Base-by-base conservation (phyloP, 2,888 invertebrate species). In the Conchocele bisecta region DNA sequence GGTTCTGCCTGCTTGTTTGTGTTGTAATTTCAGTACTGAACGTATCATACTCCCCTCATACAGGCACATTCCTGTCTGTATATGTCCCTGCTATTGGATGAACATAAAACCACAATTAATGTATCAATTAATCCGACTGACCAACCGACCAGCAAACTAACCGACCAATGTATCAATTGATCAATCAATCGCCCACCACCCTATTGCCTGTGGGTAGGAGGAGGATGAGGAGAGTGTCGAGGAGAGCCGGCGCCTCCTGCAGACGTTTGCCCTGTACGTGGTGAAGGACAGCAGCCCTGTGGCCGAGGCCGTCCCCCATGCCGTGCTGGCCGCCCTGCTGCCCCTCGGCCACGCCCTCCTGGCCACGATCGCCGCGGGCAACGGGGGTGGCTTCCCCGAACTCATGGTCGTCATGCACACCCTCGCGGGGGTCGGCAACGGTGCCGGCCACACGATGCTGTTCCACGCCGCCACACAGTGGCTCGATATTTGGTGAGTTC, bases 341-440 rank as follows among this genome's bases (percentile, higher is more conserved):
- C 95, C 95, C 33, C 92, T 96, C 81, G 95, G 95, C 0, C 94
- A 94, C 44, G 93, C 94, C 31, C 92, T 95, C 65, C 91, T 95
- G 20, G 93, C 87, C 20, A 64, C 64, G 13, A 54, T 56, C 50
- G 73, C 51, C 46, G 71, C 51, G 3, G 75, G 70, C 51, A 56
- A 61, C 6, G 46, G 66, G 6, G 75, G 0, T 93, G 95, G 95
- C n/a, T 96, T 96, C 87, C 93, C 95, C 0, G 95, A 96, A 86
- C 92, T 96, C 7, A 94, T 96, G 93, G 92, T 93, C 66, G 94
- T 96, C 4, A 95, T 96, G 95, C 94, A 95, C 1, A 95, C 94
- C 51, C 89, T 98, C 78, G 97, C 97, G 0, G 96, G 97, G 90
- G 96, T 96, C 22, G 95, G 96, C 22, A 93, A 94, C 4, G 96